These are phyloP conservation scores for Archocentrus centrarchus DNA, from an alignment of 2,113 vertebrate species.

Conservation along the genomic window DNA sequence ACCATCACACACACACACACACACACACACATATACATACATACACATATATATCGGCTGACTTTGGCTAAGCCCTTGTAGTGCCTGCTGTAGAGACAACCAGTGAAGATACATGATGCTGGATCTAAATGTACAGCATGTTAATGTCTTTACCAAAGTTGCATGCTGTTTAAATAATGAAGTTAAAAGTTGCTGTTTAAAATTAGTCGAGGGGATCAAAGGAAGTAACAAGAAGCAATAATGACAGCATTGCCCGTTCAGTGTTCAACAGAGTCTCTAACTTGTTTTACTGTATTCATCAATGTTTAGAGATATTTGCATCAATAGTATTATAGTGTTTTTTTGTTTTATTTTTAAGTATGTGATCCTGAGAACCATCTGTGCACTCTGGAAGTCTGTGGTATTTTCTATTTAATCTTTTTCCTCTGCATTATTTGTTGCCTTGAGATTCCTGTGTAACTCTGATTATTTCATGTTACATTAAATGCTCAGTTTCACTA, in stretches of 20 bases:
- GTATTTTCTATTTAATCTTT: rapidly evolving
- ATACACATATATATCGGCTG: neutral
- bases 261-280: neutral
- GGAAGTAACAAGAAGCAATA: neutral
- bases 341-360: neutral
- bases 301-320: neutral
- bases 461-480: neutral
- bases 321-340: neutral
- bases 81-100: neutral
- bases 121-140: neutral
- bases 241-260: neutral
- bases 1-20: neutral
- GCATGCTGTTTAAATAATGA: neutral
- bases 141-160: neutral
- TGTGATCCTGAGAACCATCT: neutral
- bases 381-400: neutral
- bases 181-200: neutral
- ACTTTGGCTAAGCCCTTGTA: neutral
- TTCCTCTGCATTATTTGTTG: neutral
- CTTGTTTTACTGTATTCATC: neutral
- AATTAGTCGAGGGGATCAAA: neutral
- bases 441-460: neutral
- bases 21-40: too few species aligned
- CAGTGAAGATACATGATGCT: neutral
- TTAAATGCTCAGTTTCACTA: neutral